Percentiles rank a stretch among this genome's conserved stretches.
phyloP scores from a whole-genome alignment of 2,113 vertebrate species.

The Echinops telfairi region DNA sequence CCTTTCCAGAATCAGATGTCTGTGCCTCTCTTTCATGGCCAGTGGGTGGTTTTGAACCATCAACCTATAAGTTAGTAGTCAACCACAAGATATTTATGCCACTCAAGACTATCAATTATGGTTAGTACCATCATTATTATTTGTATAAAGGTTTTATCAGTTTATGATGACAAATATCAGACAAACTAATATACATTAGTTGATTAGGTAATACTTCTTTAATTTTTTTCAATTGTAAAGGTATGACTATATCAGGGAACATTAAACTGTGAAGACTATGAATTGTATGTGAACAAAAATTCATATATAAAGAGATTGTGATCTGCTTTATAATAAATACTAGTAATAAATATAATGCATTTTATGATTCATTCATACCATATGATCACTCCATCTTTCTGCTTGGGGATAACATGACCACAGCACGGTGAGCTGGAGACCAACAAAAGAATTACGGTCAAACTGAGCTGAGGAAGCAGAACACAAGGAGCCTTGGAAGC shows the following conservation, averaged over 20 bases:
- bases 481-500: background rate
- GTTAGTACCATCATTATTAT: background rate
- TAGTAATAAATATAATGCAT: too few species aligned
- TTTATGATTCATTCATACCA: background rate
- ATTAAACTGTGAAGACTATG: background rate
- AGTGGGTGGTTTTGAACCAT: background rate
- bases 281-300: background rate
- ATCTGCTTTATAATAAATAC: conserved; percentile 20
- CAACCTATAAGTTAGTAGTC: background rate
- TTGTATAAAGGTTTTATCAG: background rate
- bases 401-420: background rate
- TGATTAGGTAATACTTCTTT: background rate
- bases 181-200: background rate
- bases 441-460: background rate
- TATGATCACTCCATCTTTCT: background rate
- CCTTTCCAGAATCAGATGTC: too few species aligned
- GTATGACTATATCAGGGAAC: background rate
- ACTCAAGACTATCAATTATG: background rate
- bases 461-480: background rate
- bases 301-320: background rate
- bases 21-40: background rate
- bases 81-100: background rate
- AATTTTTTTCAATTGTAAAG: conserved; percentile 14
- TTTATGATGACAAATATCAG: conserved; percentile 9
- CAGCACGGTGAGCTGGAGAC: background rate